Evolutionary conservation across 2,113 vertebrate species (phyloP).

Genomic region (human): GRCh38 chr11:41414001-41414500

Average conservation of each 20-base stretch:
- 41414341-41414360: neutral
- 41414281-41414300: neutral
- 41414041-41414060: neutral
- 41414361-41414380: neutral
- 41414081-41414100: neutral
- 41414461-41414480: fast-evolving
- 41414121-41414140: neutral
- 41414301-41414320: neutral
- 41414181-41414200: neutral
- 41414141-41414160: neutral
- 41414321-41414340: neutral
- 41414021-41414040: neutral
- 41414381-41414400: neutral
- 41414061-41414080: neutral
- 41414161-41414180: neutral
- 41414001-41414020: neutral
- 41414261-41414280: neutral
- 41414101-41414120: neutral
- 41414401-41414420: neutral
- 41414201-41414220: neutral
- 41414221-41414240: neutral
- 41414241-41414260: neutral
- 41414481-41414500: neutral
- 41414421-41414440: neutral
- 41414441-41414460: neutral